Conservation (phyloP, 2,888 invertebrate genomes). For the Steinernema hermaphroditum region DNA sequence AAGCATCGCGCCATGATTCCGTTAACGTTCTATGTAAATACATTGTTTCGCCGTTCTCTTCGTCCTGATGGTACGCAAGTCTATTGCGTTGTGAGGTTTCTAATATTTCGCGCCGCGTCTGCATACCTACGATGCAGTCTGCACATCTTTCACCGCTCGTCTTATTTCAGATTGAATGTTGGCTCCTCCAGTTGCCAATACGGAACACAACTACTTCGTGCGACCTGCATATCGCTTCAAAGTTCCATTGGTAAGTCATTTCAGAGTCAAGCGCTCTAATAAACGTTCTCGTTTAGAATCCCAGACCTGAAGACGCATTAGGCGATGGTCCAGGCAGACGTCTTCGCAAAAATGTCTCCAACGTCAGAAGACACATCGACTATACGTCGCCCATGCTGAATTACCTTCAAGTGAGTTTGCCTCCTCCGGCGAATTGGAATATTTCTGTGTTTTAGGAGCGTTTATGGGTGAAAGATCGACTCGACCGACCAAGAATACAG, state of each 20-base stretch:
- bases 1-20: too few relatives aligned
- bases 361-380: constrained; percentile 64
- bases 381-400: constrained; percentile 53
- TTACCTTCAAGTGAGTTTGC: constrained; percentile 53
- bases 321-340: constrained; percentile 60
- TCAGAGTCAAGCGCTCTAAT: background rate
- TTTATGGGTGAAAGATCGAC: constrained; percentile 89
- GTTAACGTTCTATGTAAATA: too few relatives aligned
- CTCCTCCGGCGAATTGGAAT: background rate
- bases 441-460: constrained; percentile 74
- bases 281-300: background rate
- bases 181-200: background rate
- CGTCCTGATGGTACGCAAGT: too few relatives aligned
- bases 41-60: too few relatives aligned
- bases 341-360: constrained; percentile 65
- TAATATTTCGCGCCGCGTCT: too few relatives aligned
- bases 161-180: background rate
- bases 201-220: constrained; percentile 2
- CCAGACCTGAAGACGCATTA: constrained; percentile 26
- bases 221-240: constrained; percentile 6
- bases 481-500: constrained; percentile 85
- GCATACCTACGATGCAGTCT: too few relatives aligned
- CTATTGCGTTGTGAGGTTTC: too few relatives aligned
- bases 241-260: background rate
- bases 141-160: too few relatives aligned